Conservation (phyloP, 2,113 vertebrate genomes). For the Laticauda colubrina region DNA sequence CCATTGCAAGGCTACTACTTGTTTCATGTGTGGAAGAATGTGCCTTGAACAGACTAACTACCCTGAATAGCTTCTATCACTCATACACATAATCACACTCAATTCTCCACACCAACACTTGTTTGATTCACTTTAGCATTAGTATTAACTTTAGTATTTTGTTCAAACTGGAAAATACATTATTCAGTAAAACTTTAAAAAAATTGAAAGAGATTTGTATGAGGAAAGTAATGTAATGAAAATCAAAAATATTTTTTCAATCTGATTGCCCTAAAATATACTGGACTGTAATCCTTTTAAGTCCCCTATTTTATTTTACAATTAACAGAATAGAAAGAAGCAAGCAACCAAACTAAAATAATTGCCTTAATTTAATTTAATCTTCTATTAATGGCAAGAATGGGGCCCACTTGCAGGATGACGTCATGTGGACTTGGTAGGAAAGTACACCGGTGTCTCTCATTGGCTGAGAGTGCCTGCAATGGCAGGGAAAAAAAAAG, state of each 20-base stretch:
- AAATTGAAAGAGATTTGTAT: background rate
- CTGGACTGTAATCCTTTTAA: background rate
- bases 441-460: too few species aligned
- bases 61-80: background rate
- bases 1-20: background rate
- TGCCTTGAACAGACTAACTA: background rate
- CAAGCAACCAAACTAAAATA: background rate
- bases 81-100: background rate
- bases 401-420: too few species aligned
- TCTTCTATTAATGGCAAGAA: too few species aligned
- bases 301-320: background rate
- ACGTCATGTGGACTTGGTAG: too few species aligned
- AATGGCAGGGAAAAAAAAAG: too few species aligned
- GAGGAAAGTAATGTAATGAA: background rate
- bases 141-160: background rate
- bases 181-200: background rate
- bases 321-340: background rate
- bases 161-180: background rate
- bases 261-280: background rate
- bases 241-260: background rate
- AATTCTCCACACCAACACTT: background rate
- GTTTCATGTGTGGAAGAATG: background rate
- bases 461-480: too few species aligned
- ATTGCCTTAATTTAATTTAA: background rate
- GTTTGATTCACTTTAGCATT: background rate